Conservation (phyloP, 2,888 invertebrate genomes). For the Poecilobothrus nobilitatus region DNA sequence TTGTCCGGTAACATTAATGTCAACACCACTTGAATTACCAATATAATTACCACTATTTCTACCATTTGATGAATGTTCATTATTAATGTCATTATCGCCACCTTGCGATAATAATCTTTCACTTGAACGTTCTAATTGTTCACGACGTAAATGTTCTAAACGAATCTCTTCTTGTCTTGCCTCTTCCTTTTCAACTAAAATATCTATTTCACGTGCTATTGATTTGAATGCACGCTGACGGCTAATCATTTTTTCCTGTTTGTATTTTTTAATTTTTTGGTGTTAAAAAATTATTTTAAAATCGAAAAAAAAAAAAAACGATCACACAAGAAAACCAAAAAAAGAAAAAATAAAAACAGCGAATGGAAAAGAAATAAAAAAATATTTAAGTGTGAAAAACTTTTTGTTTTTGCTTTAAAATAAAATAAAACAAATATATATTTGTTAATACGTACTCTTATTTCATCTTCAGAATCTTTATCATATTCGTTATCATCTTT, state of each 20-base stretch:
- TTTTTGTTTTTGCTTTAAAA: neutral
- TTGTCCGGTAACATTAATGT: constrained; percentile 18
- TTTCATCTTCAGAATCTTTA: constrained; percentile 60
- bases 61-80: constrained; percentile 15
- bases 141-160: neutral
- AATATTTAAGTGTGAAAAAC: neutral
- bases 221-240: constrained; percentile 20
- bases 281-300: neutral
- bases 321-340: neutral
- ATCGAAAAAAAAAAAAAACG: constrained; percentile 8
- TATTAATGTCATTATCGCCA: constrained; percentile 15
- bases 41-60: constrained; percentile 11
- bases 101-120: constrained; percentile 14
- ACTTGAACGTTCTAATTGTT: constrained; percentile 15
- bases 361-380: neutral
- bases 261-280: neutral
- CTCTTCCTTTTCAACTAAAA: constrained; percentile 12
- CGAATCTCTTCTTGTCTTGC: constrained; percentile 5
- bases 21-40: constrained; percentile 13
- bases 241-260: constrained; percentile 20
- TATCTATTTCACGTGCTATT: constrained; percentile 21
- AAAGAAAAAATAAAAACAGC: neutral
- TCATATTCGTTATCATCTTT: constrained; percentile 44
- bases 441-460: constrained; percentile 50
- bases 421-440: neutral